Evolutionary conservation across 2,888 invertebrate genomes (phyloP).

Genomic region (Drosophila fungiperda): DNA sequence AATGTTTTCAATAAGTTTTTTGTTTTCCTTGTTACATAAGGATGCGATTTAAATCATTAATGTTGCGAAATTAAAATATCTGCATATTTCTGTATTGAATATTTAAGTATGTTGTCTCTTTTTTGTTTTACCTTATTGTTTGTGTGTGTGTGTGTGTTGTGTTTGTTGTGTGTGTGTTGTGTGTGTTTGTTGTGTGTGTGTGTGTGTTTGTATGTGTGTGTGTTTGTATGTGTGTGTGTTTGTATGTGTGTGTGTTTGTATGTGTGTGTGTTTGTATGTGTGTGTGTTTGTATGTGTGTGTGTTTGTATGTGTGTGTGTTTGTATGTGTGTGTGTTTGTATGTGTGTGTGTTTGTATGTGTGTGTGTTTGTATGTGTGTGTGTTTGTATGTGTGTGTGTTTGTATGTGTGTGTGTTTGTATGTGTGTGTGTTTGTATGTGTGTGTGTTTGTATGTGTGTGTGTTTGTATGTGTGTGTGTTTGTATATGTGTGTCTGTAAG

Average conservation of each 20-base stretch:
- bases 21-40: constrained; percentile 18
- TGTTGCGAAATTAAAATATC: constrained; percentile 43
- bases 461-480: constrained; percentile 16
- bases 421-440: constrained; percentile 3
- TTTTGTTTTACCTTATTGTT: no score
- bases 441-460: constrained; percentile 7
- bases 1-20: constrained; percentile 44
- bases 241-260: no score
- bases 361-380: constrained; percentile 1
- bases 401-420: background rate
- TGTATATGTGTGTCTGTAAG: constrained; percentile 15
- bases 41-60: constrained; percentile 26
- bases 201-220: constrained; percentile 5
- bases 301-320: constrained; percentile 16
- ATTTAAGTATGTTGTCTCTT: background rate
- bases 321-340: constrained; percentile 2
- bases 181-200: constrained; percentile 11
- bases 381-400: no score
- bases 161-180: constrained; percentile 10
- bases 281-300: constrained; percentile 7
- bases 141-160: background rate
- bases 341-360: constrained; percentile 1
- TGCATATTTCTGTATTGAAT: constrained; percentile 22
- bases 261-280: constrained; percentile 17
- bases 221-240: no score